Conservation (phyloP, 2,888 invertebrate genomes). For the Pyrrhia umbra region DNA sequence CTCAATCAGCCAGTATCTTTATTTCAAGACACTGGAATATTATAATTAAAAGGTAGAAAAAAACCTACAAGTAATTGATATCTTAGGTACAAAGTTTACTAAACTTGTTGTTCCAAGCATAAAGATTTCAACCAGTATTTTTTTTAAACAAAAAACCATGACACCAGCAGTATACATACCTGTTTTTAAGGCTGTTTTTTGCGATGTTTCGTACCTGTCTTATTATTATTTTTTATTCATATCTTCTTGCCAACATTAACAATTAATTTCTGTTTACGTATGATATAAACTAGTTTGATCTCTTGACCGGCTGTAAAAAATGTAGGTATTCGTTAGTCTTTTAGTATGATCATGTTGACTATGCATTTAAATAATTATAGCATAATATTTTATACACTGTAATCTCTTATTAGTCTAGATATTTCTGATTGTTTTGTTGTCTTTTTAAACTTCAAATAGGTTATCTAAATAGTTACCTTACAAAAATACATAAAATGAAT, state of each 20-base stretch:
- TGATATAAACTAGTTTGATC: slow-evolving; percentile 22
- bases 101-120: slow-evolving; percentile 17
- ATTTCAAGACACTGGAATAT: background rate
- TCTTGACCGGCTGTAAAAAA: slow-evolving; percentile 23
- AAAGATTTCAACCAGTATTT: slow-evolving; percentile 16
- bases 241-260: slow-evolving; percentile 45
- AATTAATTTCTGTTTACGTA: slow-evolving; percentile 30
- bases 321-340: background rate
- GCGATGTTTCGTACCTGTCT: background rate
- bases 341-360: background rate
- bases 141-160: slow-evolving; percentile 39
- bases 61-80: background rate
- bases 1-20: background rate
- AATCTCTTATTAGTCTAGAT: too few relatives aligned
- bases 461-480: too few relatives aligned
- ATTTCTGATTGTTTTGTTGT: too few relatives aligned
- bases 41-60: background rate
- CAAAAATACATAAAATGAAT: too few relatives aligned
- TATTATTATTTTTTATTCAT: slow-evolving; percentile 46
- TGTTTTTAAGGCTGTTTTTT: slow-evolving; percentile 47
- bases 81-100: slow-evolving; percentile 4
- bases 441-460: too few relatives aligned
- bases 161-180: slow-evolving; percentile 40
- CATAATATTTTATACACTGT: too few relatives aligned
- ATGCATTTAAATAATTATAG: background rate